These are phyloP conservation scores for Moxostoma hubbsi DNA, from an alignment of 2,797 vertebrate genomes.

Conservation along the genomic window DNA sequence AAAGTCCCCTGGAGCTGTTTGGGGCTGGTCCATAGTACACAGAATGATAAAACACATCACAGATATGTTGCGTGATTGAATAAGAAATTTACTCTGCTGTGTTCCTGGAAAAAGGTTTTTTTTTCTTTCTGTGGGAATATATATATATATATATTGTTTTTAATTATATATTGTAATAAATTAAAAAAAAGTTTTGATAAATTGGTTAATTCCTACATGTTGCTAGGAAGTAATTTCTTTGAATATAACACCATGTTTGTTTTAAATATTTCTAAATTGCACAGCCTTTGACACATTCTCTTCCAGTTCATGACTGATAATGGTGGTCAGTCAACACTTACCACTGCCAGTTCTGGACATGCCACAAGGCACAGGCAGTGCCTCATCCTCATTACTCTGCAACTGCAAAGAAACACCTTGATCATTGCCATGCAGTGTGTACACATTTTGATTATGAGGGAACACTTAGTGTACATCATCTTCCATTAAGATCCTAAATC, in stretches of 20 bases:
- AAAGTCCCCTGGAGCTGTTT: background rate
- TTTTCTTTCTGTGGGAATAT: background rate
- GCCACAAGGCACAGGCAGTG: constrained; percentile 49
- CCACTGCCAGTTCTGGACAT: constrained; percentile 65
- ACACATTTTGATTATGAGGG: too few relatives aligned
- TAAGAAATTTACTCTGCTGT: background rate
- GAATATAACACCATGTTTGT: background rate
- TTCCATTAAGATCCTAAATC: background rate
- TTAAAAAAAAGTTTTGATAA: background rate
- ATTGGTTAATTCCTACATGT: too few relatives aligned
- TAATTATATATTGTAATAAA: too few relatives aligned
- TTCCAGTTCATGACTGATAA: constrained; percentile 12
- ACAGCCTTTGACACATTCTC: background rate
- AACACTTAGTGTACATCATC: background rate
- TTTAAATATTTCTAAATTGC: background rate
- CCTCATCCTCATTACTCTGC: constrained; percentile 91
- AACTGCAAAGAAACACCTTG: constrained; percentile 75
- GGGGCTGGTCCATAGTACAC: constrained; percentile 2
- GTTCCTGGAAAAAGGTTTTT: background rate
- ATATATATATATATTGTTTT: too few relatives aligned
- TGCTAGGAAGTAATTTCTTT: background rate
- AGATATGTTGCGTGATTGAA: background rate
- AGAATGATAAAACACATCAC: background rate
- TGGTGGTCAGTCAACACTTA: constrained; percentile 60
- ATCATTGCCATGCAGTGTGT: background rate